phyloP scores from a whole-genome alignment of 2,888 invertebrate genomes.

The Eupithecia subfuscata region DNA sequence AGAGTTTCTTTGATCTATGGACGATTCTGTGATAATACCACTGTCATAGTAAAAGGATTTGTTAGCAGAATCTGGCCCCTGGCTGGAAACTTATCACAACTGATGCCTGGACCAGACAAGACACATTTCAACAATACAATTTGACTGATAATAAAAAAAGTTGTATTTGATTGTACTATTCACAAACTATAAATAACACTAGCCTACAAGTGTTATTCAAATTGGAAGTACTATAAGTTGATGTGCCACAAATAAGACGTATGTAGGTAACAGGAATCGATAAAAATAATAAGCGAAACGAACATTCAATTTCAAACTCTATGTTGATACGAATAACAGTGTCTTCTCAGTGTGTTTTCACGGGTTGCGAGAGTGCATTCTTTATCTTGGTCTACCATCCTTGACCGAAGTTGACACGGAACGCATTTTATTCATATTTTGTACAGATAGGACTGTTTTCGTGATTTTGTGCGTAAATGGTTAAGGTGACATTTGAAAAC shows the following conservation, averaged over 20 bases:
- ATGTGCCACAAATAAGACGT: not conserved
- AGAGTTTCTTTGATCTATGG: no score
- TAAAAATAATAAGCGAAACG: constrained; percentile 1
- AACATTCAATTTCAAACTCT: constrained; percentile 14
- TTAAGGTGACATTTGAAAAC: constrained; percentile 38
- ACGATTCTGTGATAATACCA: no score
- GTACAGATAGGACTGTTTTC: constrained; percentile 7
- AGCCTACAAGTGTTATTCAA: not conserved
- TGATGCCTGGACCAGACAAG: no score
- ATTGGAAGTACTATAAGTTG: not conserved
- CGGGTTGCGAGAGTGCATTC: constrained; percentile 50
- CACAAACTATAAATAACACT: not conserved
- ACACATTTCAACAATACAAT: not conserved
- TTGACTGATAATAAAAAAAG: not conserved
- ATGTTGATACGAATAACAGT: constrained; percentile 16
- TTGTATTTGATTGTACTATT: not conserved
- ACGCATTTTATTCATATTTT: constrained; percentile 29
- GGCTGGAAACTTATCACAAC: not conserved
- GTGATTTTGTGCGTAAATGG: constrained; percentile 30
- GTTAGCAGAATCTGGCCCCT: no score
- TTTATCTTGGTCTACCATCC: constrained; percentile 51
- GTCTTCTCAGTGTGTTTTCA: constrained; percentile 22
- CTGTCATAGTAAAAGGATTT: no score
- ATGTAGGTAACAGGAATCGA: not conserved
- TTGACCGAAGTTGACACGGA: constrained; percentile 62